Base-by-base conservation (phyloP, 2,888 invertebrate species). In the Drosophila formosana region DNA sequence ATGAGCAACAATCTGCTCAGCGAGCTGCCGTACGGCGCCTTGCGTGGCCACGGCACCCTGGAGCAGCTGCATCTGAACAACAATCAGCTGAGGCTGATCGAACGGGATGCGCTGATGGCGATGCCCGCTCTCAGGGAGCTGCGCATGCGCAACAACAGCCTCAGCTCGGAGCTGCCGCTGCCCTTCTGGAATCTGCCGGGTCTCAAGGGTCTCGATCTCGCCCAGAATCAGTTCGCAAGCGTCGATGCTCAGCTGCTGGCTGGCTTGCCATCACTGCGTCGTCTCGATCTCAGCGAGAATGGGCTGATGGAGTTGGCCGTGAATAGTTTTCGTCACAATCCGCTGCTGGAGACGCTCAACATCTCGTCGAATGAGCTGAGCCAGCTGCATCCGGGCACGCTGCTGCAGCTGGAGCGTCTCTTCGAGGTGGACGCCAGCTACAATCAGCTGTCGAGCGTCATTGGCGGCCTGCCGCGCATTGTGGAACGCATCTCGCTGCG, bases 181-280 rank as follows among this genome's bases (percentile, higher is more conserved):
- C 97, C 97, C 0, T 95, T 96, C 88, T 97, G 97, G 97, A 96
- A 97, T 93, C 93, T 97, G 47, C 97, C 97, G 0, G 95, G 95
- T 6, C 92, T 97, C 3, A 97, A 97, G 93, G 97, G 97, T 0
- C 92, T 98, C 63, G 97, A 97, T 92, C 92, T 97, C 39, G 95
- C 97, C 0, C 93, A 94, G 65, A 97, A 97, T 89, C 95, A 94
- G 72, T 95, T 96, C 79, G 94, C 95, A 68, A 94, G 94, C 23
- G 91, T 97, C 18, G 96, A 96, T 85, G 95, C 96, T 0, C 94
- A 95, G 61, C 92, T 97, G n/a, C 91, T 97, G 39, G 94, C 94
- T 8, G 96, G 96, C 75, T 91, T 97, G 55, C 97, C 96, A 18
- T 96, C 95, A 0, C 91, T 97, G 51, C 93, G 97, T 66, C 94